phyloP scores from a whole-genome alignment of 2,113 vertebrate genomes.

The Paradisaea rubra region DNA sequence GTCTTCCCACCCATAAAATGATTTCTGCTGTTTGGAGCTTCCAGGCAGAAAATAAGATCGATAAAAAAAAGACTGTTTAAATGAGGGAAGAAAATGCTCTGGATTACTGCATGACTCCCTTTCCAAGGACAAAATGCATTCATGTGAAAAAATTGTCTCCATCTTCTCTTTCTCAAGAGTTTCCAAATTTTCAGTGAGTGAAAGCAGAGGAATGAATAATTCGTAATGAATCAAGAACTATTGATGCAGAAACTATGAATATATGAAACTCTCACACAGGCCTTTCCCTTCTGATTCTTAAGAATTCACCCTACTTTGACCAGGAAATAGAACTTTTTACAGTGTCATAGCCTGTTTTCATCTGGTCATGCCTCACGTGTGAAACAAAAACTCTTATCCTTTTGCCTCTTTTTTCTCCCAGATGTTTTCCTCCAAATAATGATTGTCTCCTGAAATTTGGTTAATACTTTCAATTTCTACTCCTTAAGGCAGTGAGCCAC shows the following conservation, averaged over 20 bases:
- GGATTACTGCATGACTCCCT: neutral
- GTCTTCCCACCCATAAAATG: neutral
- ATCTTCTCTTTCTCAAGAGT: neutral
- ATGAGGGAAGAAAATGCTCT: neutral
- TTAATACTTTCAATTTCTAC: neutral
- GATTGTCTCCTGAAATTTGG: neutral
- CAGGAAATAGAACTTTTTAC: neutral
- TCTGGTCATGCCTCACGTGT: neutral
- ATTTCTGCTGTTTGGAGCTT: neutral
- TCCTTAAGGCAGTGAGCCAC: neutral
- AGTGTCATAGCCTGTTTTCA: neutral
- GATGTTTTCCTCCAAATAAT: neutral
- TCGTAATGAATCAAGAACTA: neutral
- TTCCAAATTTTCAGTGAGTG: neutral
- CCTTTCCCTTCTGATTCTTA: neutral
- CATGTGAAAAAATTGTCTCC: neutral
- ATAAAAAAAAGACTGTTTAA: neutral
- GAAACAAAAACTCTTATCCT: neutral
- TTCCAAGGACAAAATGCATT: neutral
- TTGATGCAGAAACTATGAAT: neutral
- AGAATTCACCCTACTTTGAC: neutral
- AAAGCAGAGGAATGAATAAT: neutral
- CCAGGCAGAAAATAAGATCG: neutral
- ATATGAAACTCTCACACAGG: neutral
- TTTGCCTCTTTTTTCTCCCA: neutral